These are phyloP conservation scores for Timema cristinae DNA, from an alignment of 2,888 invertebrate species.

Conservation along the genomic window DNA sequence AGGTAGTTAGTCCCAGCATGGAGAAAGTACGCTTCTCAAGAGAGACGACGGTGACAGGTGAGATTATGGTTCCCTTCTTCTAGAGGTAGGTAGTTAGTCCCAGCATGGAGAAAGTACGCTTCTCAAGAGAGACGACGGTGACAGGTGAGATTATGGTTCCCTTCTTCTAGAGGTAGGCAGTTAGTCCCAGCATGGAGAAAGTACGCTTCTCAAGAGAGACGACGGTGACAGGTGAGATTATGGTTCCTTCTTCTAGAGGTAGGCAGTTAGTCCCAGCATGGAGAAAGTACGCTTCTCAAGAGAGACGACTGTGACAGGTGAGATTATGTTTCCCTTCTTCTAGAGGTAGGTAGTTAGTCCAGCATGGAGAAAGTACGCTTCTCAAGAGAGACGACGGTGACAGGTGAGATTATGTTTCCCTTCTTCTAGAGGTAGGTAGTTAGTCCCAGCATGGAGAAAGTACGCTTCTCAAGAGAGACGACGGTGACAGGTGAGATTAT, in stretches of 20 bases:
- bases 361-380: no score
- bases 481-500: slow-evolving; percentile 32
- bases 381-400: no score
- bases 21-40: slow-evolving; percentile 37
- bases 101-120: slow-evolving; percentile 35
- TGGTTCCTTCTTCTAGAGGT: no score
- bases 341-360: no score
- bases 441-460: no score
- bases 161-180: slow-evolving; percentile 43
- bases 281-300: slow-evolving; percentile 43
- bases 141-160: slow-evolving; percentile 43
- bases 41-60: slow-evolving; percentile 32
- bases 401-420: no score
- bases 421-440: no score
- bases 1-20: slow-evolving; percentile 7
- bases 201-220: slow-evolving; percentile 38
- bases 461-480: slow-evolving; percentile 26
- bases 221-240: slow-evolving; percentile 32
- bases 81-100: slow-evolving; percentile 34
- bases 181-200: no score
- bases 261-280: no score
- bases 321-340: no score
- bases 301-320: slow-evolving; percentile 32
- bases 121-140: slow-evolving; percentile 30
- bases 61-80: slow-evolving; percentile 45